Base-by-base conservation (phyloP, 2,888 invertebrate species). In the Patella caerulea region DNA sequence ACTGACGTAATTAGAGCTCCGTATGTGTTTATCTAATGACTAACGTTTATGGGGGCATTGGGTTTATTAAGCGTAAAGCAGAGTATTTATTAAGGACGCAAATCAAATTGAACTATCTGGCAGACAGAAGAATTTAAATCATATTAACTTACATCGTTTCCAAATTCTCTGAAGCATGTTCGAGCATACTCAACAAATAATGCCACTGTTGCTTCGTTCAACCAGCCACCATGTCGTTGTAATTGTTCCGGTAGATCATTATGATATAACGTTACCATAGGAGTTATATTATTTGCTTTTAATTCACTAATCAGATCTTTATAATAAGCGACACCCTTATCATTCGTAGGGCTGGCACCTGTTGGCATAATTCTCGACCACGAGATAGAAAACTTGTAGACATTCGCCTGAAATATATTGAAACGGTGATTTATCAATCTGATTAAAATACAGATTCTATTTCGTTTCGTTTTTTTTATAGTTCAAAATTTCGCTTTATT, bases 271-370 rank as follows among this genome's bases (percentile, higher is more conserved):
- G 94, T 94, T 17, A 93, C 89, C 84, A 92, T 86, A 9, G 95
- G 95, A 75, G 91, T 89, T 77, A 95, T 94, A 17, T 92, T 93
- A 74, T 93, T 92, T 0, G 90, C 92, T 12, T 94, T 81, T 12
- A 96, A 92, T 85, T 94, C 95, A 86, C 95, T 93, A 75, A 96
- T 95, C 72, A 97, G 91, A 82, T 94, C 94, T 86, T 94, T 94
- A 90, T 97, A 97, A 91, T 96, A 96, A 78, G 94, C 92, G 17
- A 96, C 93, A 34, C 96, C 96, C 7, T 93, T 93, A 65, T 93
- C 92, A 88, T 95, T 96, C 56, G 95, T 80, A 11, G 81, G 75
- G 5, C 76, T 80, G 2, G 81, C 80, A 2, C 78, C 77, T n/a
- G 85, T 85, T 0, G 96, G 95, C 80, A 96, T 92, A 75, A 96